Percentiles rank a stretch among this genome's conserved stretches.
These are phyloP conservation scores for Eulithis prunata DNA, from an alignment of 2,888 invertebrate species.

Conservation along the genomic window DNA sequence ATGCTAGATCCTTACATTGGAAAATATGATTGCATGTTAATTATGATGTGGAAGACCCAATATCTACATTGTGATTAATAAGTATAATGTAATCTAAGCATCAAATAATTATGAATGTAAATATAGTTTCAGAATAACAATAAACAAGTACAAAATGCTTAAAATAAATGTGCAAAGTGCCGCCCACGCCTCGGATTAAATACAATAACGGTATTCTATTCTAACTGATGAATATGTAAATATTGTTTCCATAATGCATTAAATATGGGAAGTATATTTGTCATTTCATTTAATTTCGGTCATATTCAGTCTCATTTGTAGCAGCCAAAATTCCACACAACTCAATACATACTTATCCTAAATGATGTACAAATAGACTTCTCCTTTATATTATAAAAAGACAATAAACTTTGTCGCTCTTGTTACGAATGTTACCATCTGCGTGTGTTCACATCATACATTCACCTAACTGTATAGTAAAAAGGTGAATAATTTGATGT, in stretches of 20 bases:
- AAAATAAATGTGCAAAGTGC: slow-evolving; percentile 40
- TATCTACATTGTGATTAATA: slow-evolving; percentile 27
- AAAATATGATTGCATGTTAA: slow-evolving; percentile 29
- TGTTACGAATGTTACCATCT: slow-evolving; percentile 1
- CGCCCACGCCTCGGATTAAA: slow-evolving; percentile 25
- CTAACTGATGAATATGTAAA: slow-evolving; percentile 14
- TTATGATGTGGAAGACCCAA: slow-evolving; percentile 41
- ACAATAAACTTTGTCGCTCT: background rate
- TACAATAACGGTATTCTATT: slow-evolving; percentile 17
- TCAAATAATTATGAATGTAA: slow-evolving; percentile 7
- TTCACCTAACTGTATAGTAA: slow-evolving; percentile 3
- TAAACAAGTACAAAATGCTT: slow-evolving; percentile 28
- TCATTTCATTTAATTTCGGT: slow-evolving; percentile 37
- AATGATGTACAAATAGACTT: slow-evolving; percentile 16
- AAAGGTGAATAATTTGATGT: no score
- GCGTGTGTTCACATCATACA: background rate
- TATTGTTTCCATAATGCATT: slow-evolving; percentile 7
- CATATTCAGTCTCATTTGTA: slow-evolving; percentile 44
- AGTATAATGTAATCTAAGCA: slow-evolving; percentile 13
- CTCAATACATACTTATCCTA: slow-evolving; percentile 20
- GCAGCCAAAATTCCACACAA: slow-evolving; percentile 41
- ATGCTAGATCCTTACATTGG: slow-evolving; percentile 35
- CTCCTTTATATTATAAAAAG: background rate
- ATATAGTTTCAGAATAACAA: slow-evolving; percentile 28
- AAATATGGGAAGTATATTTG: slow-evolving; percentile 32